phyloP scores from a whole-genome alignment of 2,113 vertebrate genomes.

The Macheiramphus alcinus region DNA sequence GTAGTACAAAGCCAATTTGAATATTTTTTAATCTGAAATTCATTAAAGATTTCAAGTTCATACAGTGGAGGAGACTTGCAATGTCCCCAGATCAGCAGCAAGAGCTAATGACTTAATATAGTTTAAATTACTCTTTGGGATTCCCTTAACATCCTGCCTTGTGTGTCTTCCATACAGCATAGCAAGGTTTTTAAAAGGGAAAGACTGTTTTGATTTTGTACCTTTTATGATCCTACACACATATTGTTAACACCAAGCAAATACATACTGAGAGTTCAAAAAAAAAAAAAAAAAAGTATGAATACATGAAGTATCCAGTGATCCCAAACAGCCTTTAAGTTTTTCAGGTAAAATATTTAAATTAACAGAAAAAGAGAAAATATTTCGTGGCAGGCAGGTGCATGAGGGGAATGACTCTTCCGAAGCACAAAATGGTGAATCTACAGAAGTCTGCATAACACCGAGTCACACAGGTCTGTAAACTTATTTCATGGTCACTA shows the following conservation, averaged over 20 bases:
- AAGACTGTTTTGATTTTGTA: neutral
- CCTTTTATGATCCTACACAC: neutral
- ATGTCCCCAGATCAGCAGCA: neutral
- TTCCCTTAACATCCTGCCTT: neutral
- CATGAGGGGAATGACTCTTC: neutral
- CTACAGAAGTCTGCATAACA: neutral
- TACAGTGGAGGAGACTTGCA: neutral
- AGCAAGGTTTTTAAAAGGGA: neutral
- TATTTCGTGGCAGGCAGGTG: accelerated
- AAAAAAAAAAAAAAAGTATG: neutral
- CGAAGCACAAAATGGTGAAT: accelerated
- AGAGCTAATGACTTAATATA: neutral
- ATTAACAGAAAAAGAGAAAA: neutral
- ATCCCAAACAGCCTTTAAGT: neutral
- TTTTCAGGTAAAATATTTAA: neutral
- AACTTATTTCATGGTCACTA: neutral
- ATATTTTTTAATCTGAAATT: neutral
- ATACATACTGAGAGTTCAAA: neutral
- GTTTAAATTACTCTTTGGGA: neutral
- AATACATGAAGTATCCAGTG: neutral
- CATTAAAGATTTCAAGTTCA: neutral
- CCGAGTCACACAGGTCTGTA: neutral
- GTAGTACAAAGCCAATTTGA: neutral
- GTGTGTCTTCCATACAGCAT: neutral
- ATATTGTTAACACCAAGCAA: neutral